Evolutionary conservation across 1,140 invertebrate species (phyloP), one percentile per base, ranked within the genome.

Genomic region (Aporrectodea caliginosa): DNA sequence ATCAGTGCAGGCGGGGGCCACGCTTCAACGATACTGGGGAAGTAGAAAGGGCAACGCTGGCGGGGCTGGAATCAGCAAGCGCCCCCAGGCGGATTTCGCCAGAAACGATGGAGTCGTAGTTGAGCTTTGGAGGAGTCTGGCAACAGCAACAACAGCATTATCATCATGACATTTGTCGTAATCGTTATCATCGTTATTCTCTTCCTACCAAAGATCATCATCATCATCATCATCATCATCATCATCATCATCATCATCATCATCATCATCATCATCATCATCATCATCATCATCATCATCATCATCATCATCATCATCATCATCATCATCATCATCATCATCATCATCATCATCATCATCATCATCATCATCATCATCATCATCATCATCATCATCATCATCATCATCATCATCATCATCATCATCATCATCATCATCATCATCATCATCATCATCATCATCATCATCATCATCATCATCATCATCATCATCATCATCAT

Each of bases 231-330:
- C 43, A 58, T 58, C 43, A 58, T 58, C 43, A 58, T 58, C 43
- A 58, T 58, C 43, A 58, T 58, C 43, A 58, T 58, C 43, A 58
- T 58, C 43, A 58, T 58, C 43, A 58, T 58, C 43, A 58, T 58
- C 43, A 58, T 58, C 43, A 58, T 58, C 43, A 58, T 58, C 43
- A 58, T 58, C 43, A 58, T 58, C 43, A 58, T 58, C 43, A 58
- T 58, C 43, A 58, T 58, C 43, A 58, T 58, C 43, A 58, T 58
- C 43, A 58, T 58, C 43, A 58, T 58, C 43, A 58, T 58, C 43
- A 58, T 58, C 43, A 58, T 58, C 43, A 58, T 58, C 43, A 58
- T 58, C 43, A 58, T 58, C 43, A 58, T 58, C 43, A 58, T 58
- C 43, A 58, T 58, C 43, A 58, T 58, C 43, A 58, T 58, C 43